Conservation (phyloP, 2,888 invertebrate species). For the Villa cingulata region DNA sequence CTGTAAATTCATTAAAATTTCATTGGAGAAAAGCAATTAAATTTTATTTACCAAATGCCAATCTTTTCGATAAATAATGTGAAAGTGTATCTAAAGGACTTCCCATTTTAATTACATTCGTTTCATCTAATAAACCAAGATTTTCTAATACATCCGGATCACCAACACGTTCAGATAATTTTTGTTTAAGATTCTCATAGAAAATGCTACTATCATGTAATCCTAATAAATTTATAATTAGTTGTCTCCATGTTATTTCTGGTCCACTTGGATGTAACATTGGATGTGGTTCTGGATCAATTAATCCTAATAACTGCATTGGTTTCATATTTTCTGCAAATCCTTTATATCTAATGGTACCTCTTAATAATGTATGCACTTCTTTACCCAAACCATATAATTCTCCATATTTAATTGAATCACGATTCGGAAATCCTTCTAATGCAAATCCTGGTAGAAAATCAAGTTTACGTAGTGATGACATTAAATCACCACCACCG, state of each 20-base stretch:
- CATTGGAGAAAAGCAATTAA: too few species aligned
- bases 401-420: conserved; percentile 77
- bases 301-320: conserved; percentile 73
- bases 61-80: conserved; percentile 67
- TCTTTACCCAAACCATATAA: conserved; percentile 76
- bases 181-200: conserved; percentile 79
- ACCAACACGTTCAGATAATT: conserved; percentile 66
- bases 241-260: conserved; percentile 86
- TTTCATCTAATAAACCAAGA: conserved; percentile 77
- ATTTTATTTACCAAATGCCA: conserved; percentile 51
- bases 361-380: conserved; percentile 79
- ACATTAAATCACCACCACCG: conserved; percentile 80
- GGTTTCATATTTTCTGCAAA: conserved; percentile 81
- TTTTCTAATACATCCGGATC: conserved; percentile 67
- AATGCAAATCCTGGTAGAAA: conserved; percentile 94
- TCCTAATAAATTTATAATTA: conserved; percentile 76
- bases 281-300: conserved; percentile 75
- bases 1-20: neutral
- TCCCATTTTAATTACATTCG: conserved; percentile 62
- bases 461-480: conserved; percentile 60
- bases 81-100: conserved; percentile 90
- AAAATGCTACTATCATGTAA: conserved; percentile 75
- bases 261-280: conserved; percentile 91
- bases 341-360: conserved; percentile 85
- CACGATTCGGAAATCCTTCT: conserved; percentile 94